Base-by-base conservation (phyloP, 2,888 invertebrate genomes). In the Archips xylosteana region DNA sequence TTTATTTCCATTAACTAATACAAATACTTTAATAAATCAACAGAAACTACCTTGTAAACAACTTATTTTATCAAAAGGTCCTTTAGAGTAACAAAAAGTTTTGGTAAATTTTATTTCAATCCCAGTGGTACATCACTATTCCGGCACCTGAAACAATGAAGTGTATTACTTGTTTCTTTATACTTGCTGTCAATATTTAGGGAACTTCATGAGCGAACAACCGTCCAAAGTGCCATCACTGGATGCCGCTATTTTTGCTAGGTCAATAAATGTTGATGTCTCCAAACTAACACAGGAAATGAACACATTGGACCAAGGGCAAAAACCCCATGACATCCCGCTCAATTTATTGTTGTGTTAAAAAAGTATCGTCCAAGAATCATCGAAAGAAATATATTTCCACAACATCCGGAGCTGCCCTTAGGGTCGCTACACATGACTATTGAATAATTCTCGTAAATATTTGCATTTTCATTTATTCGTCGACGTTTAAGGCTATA, bases 311-410 rank as follows among this genome's bases (percentile, higher is more conserved):
- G 6, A 60, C 39, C 39, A 32, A 42, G 49, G 49, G 45, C 39
- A 42, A 39, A 61, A 57, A 49, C 15, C n/a, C n/a, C 39, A 23
- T 32, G 60, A 71, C 45, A 32, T 32, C 15, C 61, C 15, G 74
- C 69, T 62, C 74, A 65, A 75, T 75, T 73, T 71, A 70, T 63
- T 73, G 66, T 71, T 75, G 15, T 67, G 65, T 64, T 49, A 68
- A 78, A 75, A 76, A 67, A 63, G 70, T 65, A 69, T 76, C 68
- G 69, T 70, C 59, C 72, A 70, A 66, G 71, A 71, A 76, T 76
- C 75, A 77, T 76, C 71, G 74, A 66, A 75, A 78, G 67, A 76
- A 76, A 79, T 77, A 80, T 75, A 78, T 78, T 76, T 77, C 61
- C 49, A 42, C 51, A 23, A 71, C 60, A 34, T 66, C 51, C 51